Evolutionary conservation across 2,113 vertebrate genomes (phyloP).

Genomic region (Taxidea taxus): DNA sequence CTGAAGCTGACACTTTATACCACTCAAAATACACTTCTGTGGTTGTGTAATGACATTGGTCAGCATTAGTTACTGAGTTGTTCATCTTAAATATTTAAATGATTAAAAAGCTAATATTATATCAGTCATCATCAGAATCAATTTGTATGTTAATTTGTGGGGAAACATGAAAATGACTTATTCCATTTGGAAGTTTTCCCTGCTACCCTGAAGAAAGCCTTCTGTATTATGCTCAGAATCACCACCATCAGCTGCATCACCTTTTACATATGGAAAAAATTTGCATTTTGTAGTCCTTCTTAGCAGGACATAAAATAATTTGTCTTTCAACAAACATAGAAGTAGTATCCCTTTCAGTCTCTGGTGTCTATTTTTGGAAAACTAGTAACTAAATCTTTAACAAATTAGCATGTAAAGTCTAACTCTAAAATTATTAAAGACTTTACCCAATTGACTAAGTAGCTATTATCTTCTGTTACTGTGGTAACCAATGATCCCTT

Average conservation of each 20-base stretch:
- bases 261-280: neutral
- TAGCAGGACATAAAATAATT: neutral
- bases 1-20: neutral
- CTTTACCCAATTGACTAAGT: slow-evolving; percentile 12
- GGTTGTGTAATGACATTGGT: neutral
- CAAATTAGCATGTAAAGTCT: neutral
- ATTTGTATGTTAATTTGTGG: neutral
- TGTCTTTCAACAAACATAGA: neutral
- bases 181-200: neutral
- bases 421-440: slow-evolving; percentile 36
- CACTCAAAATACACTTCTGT: neutral
- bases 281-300: neutral
- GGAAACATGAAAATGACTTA: neutral
- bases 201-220: neutral
- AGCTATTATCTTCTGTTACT: slow-evolving; percentile 24
- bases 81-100: neutral
- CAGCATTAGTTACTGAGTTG: neutral
- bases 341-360: neutral
- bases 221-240: neutral
- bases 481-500: neutral
- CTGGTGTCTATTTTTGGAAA: neutral
- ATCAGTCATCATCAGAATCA: neutral
- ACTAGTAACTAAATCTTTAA: neutral
- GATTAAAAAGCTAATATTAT: neutral
- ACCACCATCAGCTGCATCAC: neutral